Percentiles rank a stretch among this genome's conserved stretches.
These are phyloP conservation scores for Tautogolabrus adspersus DNA, from an alignment of 2,113 vertebrate genomes.

Conservation along the genomic window DNA sequence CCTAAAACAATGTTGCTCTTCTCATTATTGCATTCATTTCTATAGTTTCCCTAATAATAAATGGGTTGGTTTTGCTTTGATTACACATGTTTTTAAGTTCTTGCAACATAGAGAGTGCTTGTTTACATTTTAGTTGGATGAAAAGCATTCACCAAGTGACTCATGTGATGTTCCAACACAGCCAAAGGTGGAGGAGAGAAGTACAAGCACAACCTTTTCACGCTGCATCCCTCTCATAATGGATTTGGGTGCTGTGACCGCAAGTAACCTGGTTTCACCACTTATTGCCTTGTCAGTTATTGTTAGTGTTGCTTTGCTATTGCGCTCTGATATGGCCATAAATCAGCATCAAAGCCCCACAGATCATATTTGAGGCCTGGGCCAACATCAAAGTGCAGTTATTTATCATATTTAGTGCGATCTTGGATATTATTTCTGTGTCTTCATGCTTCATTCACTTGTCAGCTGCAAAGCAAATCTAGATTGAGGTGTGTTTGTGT, in stretches of 20 bases:
- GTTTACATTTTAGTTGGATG: background rate
- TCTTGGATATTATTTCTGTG: slow-evolving; percentile 57
- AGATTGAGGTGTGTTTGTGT: slow-evolving; percentile 5
- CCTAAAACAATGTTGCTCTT: too few relatives aligned
- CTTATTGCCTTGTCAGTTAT: slow-evolving; percentile 64
- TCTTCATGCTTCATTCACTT: slow-evolving; percentile 41
- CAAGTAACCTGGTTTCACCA: slow-evolving; percentile 37
- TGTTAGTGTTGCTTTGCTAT: slow-evolving; percentile 53
- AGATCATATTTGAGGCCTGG: slow-evolving; percentile 43
- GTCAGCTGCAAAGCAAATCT: slow-evolving; percentile 50
- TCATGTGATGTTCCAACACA: background rate
- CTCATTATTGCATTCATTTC: too few relatives aligned
- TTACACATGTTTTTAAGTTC: background rate
- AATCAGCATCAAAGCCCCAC: slow-evolving; percentile 52
- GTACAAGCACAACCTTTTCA: slow-evolving; percentile 10
- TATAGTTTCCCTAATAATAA: background rate
- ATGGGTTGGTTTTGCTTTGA: background rate
- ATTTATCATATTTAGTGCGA: slow-evolving; percentile 71
- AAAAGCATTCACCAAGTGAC: background rate
- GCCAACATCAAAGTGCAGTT: slow-evolving; percentile 44
- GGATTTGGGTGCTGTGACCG: slow-evolving; percentile 30
- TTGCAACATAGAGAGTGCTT: background rate
- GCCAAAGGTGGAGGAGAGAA: slow-evolving; percentile 16
- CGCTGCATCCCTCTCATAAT: slow-evolving; percentile 12
- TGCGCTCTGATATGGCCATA: slow-evolving; percentile 27